These are phyloP conservation scores for Berghia stephanieae DNA, from an alignment of 1,140 invertebrate genomes.

Conservation along the genomic window DNA sequence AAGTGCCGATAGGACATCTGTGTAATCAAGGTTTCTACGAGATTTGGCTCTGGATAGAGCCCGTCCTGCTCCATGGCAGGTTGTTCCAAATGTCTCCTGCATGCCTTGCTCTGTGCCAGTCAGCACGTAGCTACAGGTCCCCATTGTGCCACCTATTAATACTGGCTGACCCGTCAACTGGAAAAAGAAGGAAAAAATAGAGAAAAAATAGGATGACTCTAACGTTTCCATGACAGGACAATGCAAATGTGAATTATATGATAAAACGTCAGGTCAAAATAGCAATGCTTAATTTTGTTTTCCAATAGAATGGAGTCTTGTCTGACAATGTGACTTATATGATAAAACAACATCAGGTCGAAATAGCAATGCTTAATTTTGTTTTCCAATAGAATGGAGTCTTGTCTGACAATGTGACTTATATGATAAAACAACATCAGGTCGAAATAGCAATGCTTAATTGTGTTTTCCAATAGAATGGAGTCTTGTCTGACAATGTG, in stretches of 20 bases:
- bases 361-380: too few relatives aligned
- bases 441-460: too few relatives aligned
- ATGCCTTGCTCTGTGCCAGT: constrained; percentile 98
- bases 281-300: too few relatives aligned
- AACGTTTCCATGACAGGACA: not conserved
- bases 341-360: too few relatives aligned
- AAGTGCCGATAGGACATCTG: constrained; percentile 86
- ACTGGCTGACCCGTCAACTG: constrained; percentile 97
- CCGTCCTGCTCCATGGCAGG: constrained; percentile 99
- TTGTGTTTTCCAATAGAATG: too few relatives aligned
- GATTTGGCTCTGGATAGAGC: constrained; percentile 97
- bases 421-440: too few relatives aligned
- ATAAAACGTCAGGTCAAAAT: too few relatives aligned
- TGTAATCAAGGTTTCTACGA: constrained; percentile 92
- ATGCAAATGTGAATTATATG: not conserved
- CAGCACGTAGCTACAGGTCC: constrained; percentile 98
- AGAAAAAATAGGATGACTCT: not conserved
- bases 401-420: too few relatives aligned
- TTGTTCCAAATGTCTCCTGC: constrained; percentile 98
- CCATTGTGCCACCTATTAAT: constrained; percentile 99
- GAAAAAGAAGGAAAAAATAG: not conserved
- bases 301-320: too few relatives aligned
- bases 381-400: too few relatives aligned
- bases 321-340: too few relatives aligned
- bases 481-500: too few relatives aligned